Conservation (phyloP, 2,888 invertebrate species). For the Gasteruption jaculator region DNA sequence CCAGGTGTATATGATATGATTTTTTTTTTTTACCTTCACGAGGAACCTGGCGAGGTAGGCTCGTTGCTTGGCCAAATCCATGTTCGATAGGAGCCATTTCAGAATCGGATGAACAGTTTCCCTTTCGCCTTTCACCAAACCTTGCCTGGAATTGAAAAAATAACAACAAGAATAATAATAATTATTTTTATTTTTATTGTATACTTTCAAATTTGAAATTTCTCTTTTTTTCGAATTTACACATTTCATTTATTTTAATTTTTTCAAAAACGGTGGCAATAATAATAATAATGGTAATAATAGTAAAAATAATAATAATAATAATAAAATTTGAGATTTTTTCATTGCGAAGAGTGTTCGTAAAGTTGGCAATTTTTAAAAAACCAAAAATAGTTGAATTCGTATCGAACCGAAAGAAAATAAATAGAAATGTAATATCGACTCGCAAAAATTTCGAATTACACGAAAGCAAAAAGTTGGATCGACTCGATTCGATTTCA, state of each 20-base stretch:
- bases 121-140: constrained; percentile 70
- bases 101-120: constrained; percentile 72
- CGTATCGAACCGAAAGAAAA: too few relatives aligned
- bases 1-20: not conserved
- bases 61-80: constrained; percentile 72
- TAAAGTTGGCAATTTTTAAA: too few relatives aligned
- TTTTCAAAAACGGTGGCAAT: not conserved
- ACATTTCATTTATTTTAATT: constrained; percentile 4
- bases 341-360: too few relatives aligned
- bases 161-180: not conserved
- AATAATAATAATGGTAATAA: too few relatives aligned
- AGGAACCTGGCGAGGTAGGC: constrained; percentile 69
- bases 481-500: too few relatives aligned
- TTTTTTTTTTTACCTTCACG: constrained; percentile 35
- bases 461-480: too few relatives aligned
- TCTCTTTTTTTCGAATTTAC: constrained; percentile 4
- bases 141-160: constrained; percentile 53
- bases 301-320: too few relatives aligned
- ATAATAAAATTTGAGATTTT: too few relatives aligned
- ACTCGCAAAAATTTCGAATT: too few relatives aligned
- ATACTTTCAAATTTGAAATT: not conserved
- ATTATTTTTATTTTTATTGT: constrained; percentile 1
- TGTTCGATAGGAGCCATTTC: constrained; percentile 73
- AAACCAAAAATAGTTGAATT: too few relatives aligned
- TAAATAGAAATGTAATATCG: too few relatives aligned